Conservation (phyloP, 2,797 vertebrate species). For the Chelon labrosus region DNA sequence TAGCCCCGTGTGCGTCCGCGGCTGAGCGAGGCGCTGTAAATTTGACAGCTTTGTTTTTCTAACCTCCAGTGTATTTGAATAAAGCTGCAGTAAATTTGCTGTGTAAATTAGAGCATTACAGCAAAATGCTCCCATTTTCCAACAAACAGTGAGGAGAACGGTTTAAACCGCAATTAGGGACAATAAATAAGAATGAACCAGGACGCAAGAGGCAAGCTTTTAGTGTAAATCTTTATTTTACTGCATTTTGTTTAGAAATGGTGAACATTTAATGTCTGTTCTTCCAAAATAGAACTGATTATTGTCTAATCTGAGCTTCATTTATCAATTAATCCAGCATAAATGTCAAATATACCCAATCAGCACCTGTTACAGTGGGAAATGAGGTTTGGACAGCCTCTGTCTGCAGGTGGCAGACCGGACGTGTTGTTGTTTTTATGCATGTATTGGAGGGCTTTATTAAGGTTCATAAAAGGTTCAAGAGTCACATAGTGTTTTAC, state of each 20-base stretch:
- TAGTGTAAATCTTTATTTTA: slow-evolving; percentile 8
- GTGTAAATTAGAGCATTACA: slow-evolving; percentile 26
- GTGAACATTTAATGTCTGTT: background rate
- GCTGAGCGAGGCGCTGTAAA: slow-evolving; percentile 30
- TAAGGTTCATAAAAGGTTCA: no score
- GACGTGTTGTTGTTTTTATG: background rate
- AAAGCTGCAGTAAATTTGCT: slow-evolving; percentile 30
- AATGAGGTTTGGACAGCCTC: no score
- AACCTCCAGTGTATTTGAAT: slow-evolving; percentile 26
- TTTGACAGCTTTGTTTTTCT: slow-evolving; percentile 47
- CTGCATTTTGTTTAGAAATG: slow-evolving; percentile 15
- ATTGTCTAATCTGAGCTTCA: background rate
- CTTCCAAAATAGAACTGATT: background rate
- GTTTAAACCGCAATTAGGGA: slow-evolving; percentile 7
- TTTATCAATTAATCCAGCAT: background rate
- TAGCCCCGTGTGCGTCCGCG: slow-evolving; percentile 35
- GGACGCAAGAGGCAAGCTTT: background rate
- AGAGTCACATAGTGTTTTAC: no score
- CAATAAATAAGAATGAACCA: slow-evolving; percentile 11
- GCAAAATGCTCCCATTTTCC: slow-evolving; percentile 27
- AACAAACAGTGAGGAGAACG: slow-evolving; percentile 27
- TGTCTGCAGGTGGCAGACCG: slow-evolving; percentile 33
- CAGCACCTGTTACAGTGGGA: no score
- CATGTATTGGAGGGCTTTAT: background rate
- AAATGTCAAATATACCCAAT: background rate